phyloP scores from a whole-genome alignment of 2,113 vertebrate genomes.

The Caretta caretta region DNA sequence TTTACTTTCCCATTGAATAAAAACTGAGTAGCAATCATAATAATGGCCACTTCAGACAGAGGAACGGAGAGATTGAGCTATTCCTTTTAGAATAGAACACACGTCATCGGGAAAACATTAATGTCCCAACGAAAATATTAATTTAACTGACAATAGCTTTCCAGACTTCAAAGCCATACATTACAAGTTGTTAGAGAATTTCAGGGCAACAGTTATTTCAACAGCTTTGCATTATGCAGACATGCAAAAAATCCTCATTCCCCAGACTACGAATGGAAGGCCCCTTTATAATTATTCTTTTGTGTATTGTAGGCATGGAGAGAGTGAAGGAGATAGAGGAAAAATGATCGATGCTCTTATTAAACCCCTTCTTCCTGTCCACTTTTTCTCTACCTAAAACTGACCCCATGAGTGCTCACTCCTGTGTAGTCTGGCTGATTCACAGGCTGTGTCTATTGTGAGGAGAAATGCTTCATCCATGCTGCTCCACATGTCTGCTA shows the following conservation, averaged over 20 bases:
- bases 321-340: neutral
- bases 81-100: neutral
- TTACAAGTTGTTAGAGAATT: neutral
- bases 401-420: neutral
- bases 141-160: neutral
- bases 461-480: neutral
- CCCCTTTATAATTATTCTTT: neutral
- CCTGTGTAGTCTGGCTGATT: neutral
- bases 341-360: neutral
- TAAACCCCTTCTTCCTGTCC: neutral
- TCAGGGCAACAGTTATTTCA: neutral
- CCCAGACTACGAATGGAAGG: neutral
- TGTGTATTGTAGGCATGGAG: neutral
- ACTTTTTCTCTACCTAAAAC: neutral
- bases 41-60: neutral
- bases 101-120: neutral
- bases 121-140: neutral
- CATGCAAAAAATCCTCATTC: neutral
- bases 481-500: conserved; percentile 17
- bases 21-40: neutral
- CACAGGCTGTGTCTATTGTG: neutral
- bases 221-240: neutral
- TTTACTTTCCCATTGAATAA: conserved; percentile 13
- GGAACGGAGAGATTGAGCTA: neutral
- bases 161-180: neutral